Evolutionary conservation across 2,888 invertebrate genomes (phyloP).

Genomic region (Serrognathus titanus): DNA sequence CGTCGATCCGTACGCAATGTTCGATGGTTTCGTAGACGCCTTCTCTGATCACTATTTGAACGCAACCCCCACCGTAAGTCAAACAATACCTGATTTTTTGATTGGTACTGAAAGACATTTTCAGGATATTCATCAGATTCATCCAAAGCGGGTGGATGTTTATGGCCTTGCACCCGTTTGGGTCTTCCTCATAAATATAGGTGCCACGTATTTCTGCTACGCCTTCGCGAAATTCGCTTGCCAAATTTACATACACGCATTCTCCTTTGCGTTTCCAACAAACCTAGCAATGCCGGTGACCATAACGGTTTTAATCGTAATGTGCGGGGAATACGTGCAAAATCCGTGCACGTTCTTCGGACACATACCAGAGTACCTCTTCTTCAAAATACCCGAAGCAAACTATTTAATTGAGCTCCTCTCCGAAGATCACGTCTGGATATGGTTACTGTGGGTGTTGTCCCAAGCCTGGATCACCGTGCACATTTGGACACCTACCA

Average conservation of each 20-base stretch:
- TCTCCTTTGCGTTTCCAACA: constrained; percentile 82
- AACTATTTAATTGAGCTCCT: constrained; percentile 56
- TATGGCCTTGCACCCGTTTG: constrained; percentile 51
- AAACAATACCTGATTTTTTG: neutral
- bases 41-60: constrained; percentile 56
- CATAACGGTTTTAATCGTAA: constrained; percentile 62
- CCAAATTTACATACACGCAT: constrained; percentile 83
- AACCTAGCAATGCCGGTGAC: constrained; percentile 72
- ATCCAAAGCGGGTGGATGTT: no score
- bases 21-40: constrained; percentile 50
- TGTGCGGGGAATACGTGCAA: constrained; percentile 62
- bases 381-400: constrained; percentile 67
- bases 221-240: constrained; percentile 76
- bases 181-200: constrained; percentile 64
- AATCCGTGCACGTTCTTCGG: constrained; percentile 72
- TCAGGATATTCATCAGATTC: constrained; percentile 30
- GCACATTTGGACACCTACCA: constrained; percentile 81
- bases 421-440: constrained; percentile 64
- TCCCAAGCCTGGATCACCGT: constrained; percentile 84
- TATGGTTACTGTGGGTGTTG: constrained; percentile 76
- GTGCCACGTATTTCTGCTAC: constrained; percentile 64
- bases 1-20: constrained; percentile 51
- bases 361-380: constrained; percentile 80
- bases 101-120: neutral
- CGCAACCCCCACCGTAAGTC: constrained; percentile 40